Conservation (phyloP, 2,797 vertebrate species). For the Pelochelys cantorii region DNA sequence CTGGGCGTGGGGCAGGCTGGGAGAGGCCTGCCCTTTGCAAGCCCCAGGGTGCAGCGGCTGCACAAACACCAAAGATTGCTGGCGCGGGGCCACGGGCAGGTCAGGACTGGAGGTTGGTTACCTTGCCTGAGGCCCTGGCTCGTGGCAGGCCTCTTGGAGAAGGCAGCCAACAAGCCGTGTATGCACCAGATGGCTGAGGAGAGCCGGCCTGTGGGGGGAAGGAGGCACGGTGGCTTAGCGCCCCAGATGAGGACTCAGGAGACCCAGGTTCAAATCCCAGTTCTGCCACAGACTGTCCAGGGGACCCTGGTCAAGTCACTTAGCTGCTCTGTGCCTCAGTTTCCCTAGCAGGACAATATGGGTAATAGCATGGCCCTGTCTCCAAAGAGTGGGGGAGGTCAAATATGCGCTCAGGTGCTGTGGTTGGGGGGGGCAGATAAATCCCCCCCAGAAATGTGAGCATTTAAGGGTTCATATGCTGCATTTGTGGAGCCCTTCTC, state of each 20-base stretch:
- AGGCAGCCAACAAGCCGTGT: neutral
- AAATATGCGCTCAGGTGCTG: neutral
- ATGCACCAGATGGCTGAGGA: neutral
- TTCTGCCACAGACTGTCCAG: neutral
- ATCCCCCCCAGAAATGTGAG: neutral
- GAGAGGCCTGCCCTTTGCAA: neutral
- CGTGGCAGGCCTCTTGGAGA: neutral
- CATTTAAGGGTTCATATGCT: neutral
- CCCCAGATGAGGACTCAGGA: neutral
- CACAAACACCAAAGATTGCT: neutral
- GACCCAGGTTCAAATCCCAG: neutral
- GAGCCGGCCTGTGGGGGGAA: neutral
- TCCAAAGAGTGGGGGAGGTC: neutral
- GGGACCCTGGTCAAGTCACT: neutral
- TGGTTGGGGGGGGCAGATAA: neutral
- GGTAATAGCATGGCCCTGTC: neutral
- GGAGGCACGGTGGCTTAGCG: neutral
- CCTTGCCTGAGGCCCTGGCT: neutral
- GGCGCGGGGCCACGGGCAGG: neutral
- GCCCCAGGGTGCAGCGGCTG: neutral
- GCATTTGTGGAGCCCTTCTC: no score
- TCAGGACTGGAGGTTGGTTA: neutral
- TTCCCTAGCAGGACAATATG: neutral
- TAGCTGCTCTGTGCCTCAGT: neutral
- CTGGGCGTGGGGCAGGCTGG: neutral